Percentiles rank a stretch among this genome's conserved stretches.
phyloP scores from a whole-genome alignment of 2,113 vertebrate species.

The Harpagus bidentatus region DNA sequence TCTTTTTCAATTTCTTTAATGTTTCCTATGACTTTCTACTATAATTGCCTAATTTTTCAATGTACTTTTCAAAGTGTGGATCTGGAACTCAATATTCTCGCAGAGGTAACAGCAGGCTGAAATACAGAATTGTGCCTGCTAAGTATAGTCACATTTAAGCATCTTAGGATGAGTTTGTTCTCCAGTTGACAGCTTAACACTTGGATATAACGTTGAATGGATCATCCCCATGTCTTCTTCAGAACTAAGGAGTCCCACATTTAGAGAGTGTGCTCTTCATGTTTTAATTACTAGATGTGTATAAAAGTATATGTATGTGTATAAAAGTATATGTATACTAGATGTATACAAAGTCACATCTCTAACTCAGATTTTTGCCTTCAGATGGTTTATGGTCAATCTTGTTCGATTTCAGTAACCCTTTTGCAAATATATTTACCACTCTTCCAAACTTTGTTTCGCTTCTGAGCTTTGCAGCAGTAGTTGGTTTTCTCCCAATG shows the following conservation, averaged over 20 bases:
- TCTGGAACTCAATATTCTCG: background rate
- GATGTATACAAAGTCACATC: background rate
- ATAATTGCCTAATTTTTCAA: conserved; percentile 38
- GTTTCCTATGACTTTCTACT: conserved; percentile 10
- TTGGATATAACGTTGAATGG: background rate
- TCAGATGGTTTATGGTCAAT: background rate
- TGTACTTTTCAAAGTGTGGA: background rate
- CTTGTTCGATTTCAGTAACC: background rate
- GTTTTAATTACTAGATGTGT: background rate
- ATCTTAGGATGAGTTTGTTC: background rate
- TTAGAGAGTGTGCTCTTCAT: background rate
- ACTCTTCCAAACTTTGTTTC: background rate
- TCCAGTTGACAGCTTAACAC: background rate
- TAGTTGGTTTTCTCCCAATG: background rate
- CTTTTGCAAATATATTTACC: background rate
- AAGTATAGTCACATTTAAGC: background rate
- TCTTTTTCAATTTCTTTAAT: conserved; percentile 50
- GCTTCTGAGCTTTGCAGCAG: background rate
- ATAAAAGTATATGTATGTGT: background rate
- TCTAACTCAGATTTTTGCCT: background rate
- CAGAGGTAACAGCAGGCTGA: background rate
- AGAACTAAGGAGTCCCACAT: background rate
- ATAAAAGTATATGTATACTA: background rate
- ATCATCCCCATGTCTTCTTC: background rate
- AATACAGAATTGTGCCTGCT: background rate